Evolutionary conservation across 2,888 invertebrate genomes (phyloP), one percentile per base, ranked within the genome.

Genomic region (Altica lythri): DNA sequence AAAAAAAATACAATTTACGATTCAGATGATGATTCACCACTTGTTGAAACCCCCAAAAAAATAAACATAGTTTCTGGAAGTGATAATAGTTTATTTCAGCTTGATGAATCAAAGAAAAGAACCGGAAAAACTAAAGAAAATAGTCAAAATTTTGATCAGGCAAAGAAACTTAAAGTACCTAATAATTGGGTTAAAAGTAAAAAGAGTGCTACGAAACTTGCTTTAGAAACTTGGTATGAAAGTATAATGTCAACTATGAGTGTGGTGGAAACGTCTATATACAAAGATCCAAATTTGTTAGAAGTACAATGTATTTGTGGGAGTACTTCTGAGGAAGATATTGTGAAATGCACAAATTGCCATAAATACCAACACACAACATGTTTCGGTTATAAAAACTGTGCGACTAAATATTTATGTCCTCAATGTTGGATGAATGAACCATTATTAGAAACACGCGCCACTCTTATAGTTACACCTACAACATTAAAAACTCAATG

Each of bases 381-480:
- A 1, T 90, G 90, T 73, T 80, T 89, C 6, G 78, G 81, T n/a
- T 57, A 57, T 16, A 34, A 35, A 10, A 35, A 42, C 37, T 13
- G 14, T 40, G 3, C 10, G 22, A 68, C 74, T 1, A 64, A 73
- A 9, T 86, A 86, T 64, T 70, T 63, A 22, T 89, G 89, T 68
- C 86, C 88, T 0, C 81, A 81, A 59, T 89, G 89, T 72, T 86
- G 86, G 83, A 70, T 74, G 37, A 53, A 72, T 25, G 68, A 80
- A 76, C 74, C 77, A 1, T 77, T 79, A 2, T 63, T 84, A 1
- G 72, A 79, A 40, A 82, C 85, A 1, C 76, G 79, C 13, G 83
- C 85, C 0, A 90, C 90, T 0, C 75, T 91, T 38, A 89, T 91
- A 60, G 83, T 91, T 2, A 81, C 88, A 1, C 91, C 91, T 1